These are phyloP conservation scores for Chelonoidis abingdonii DNA, from an alignment of 2,113 vertebrate species.

Conservation along the genomic window DNA sequence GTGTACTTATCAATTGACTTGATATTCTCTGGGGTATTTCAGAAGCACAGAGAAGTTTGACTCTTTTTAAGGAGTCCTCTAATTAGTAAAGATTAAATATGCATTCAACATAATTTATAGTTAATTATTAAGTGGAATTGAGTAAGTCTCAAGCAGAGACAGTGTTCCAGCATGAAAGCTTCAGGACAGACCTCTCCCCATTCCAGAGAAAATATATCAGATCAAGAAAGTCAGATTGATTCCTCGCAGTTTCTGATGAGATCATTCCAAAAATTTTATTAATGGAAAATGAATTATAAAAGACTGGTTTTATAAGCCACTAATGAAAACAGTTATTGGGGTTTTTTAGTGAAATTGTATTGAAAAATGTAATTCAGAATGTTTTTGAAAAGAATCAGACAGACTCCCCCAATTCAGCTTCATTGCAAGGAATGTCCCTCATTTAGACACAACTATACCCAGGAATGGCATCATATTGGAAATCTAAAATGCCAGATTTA, in stretches of 20 bases:
- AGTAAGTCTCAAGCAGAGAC: background rate
- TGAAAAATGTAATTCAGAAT: background rate
- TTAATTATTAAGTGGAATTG: background rate
- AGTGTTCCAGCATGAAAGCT: background rate
- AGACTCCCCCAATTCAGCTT: conserved; percentile 9
- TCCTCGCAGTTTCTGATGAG: background rate
- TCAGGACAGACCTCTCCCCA: background rate
- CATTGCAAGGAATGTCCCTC: background rate
- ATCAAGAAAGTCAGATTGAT: accelerated
- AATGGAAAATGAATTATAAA: background rate
- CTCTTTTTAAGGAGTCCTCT: conserved; percentile 3
- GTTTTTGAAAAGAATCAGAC: background rate
- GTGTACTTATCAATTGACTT: conserved; percentile 1
- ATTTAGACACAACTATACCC: conserved; percentile 9
- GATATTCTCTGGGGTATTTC: background rate
- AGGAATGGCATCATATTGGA: background rate
- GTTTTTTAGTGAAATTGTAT: background rate
- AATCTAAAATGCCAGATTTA: background rate
- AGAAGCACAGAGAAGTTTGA: background rate
- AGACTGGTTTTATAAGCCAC: background rate
- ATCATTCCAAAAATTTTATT: background rate
- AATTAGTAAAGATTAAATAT: conserved; percentile 26
- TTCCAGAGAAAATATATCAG: background rate
- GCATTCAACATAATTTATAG: conserved; percentile 1
- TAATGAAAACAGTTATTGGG: background rate